Conservation (phyloP, 92 coral and sea anemone genomes). For the Blastomussa wellsi region DNA sequence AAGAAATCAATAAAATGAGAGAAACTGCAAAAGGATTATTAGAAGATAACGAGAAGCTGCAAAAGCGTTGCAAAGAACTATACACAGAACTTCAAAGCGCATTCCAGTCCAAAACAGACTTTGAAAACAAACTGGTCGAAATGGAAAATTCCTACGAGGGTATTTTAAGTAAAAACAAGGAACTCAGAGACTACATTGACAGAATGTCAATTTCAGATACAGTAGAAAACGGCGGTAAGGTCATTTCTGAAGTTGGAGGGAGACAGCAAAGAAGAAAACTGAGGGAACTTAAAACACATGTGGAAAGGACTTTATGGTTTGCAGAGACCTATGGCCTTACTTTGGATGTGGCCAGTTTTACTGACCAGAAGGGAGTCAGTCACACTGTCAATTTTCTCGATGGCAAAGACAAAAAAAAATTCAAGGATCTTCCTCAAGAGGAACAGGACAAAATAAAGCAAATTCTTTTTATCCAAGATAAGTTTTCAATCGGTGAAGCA, state of each 20-base stretch:
- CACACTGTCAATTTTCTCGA: not conserved
- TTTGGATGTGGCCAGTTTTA: constrained; percentile 10
- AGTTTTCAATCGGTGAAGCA: constrained; percentile 49
- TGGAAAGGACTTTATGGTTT: constrained; percentile 43
- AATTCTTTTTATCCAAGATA: constrained; percentile 44
- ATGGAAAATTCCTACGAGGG: constrained; percentile 4
- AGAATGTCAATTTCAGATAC: constrained; percentile 21
- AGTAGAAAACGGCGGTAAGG: constrained; percentile 24
- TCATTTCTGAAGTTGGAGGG: constrained; percentile 36
- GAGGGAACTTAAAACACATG: constrained; percentile 62
- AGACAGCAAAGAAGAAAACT: constrained; percentile 60
- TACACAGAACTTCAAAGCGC: constrained; percentile 33
- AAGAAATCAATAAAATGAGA: constrained; percentile 15
- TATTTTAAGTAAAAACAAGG: constrained; percentile 22
- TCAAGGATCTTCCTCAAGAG: constrained; percentile 30
- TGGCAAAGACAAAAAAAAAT: not conserved
- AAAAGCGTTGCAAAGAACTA: constrained; percentile 29
- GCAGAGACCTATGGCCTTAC: constrained; percentile 39
- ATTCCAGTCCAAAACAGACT: constrained; percentile 22
- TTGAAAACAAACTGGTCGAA: constrained; percentile 23
- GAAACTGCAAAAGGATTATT: constrained; percentile 33
- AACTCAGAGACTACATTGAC: constrained; percentile 29
- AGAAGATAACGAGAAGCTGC: constrained; percentile 5
- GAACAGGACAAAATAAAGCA: constrained; percentile 34
- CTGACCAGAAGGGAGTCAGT: constrained; percentile 21